These are phyloP conservation scores for Lucilia cuprina DNA, from an alignment of 1,140 invertebrate genomes.

Conservation along the genomic window DNA sequence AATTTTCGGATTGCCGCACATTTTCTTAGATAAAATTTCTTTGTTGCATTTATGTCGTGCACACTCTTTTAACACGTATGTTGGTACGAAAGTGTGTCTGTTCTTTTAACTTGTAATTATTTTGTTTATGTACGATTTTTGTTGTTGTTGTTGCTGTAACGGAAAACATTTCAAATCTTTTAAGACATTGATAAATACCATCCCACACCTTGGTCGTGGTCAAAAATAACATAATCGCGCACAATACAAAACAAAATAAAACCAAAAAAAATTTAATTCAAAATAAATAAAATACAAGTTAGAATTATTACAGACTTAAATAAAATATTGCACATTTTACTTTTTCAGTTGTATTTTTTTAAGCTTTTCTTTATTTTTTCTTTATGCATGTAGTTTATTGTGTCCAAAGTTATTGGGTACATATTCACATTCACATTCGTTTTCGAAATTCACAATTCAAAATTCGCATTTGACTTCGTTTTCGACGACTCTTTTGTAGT, in stretches of 20 bases:
- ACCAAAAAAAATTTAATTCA: not conserved
- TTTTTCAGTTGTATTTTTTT: too few species aligned
- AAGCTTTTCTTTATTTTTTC: not conserved
- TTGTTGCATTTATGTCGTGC: not conserved
- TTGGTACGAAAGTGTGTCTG: not conserved
- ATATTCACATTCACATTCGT: not conserved
- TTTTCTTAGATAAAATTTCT: not conserved
- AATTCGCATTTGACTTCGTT: not conserved
- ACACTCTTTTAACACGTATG: not conserved
- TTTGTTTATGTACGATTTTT: not conserved
- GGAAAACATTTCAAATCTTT: conserved; percentile 33
- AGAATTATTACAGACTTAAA: not conserved
- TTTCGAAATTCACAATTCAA: too few species aligned
- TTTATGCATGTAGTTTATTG: not conserved
- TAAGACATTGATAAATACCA: conserved; percentile 33
- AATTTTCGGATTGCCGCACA: too few species aligned
- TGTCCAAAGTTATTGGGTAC: not conserved
- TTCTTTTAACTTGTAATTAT: not conserved
- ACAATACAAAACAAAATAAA: not conserved
- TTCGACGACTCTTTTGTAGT: not conserved
- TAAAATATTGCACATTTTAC: conserved; percentile 19
- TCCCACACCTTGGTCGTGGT: conserved; percentile 32
- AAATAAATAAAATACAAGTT: not conserved
- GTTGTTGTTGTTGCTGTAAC: not conserved
- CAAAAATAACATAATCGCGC: not conserved